These are phyloP conservation scores for Diadema setosum DNA, from an alignment of 35 echinoderm and acorn worm species.

Conservation along the genomic window DNA sequence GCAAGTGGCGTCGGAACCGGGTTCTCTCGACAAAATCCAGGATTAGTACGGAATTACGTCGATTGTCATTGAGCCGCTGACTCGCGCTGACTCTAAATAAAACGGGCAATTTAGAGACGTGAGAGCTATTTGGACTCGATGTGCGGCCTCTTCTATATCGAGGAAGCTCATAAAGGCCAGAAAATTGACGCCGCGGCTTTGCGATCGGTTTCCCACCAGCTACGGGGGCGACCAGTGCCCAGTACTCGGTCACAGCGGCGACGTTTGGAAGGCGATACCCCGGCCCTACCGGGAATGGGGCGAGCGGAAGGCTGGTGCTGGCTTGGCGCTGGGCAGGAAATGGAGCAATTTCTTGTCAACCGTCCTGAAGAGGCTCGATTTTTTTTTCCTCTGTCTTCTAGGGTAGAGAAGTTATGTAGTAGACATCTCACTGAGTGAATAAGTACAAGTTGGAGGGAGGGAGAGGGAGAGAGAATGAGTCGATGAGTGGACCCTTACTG, in stretches of 20 bases:
- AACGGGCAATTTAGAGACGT: background rate
- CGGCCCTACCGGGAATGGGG: background rate
- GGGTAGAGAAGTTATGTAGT: background rate
- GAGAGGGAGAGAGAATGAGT: background rate
- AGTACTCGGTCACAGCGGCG: background rate
- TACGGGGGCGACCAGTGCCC: background rate
- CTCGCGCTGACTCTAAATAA: background rate
- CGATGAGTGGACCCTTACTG: background rate
- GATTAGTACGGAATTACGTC: background rate
- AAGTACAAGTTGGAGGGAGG: no score
- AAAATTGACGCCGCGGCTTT: background rate
- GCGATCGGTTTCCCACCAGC: conserved; percentile 22
- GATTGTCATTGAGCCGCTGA: background rate
- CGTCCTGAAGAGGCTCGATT: background rate
- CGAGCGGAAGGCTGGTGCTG: conserved; percentile 8
- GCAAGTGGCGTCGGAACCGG: background rate
- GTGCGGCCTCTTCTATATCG: background rate
- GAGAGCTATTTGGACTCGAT: background rate
- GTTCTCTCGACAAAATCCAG: background rate
- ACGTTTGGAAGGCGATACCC: conserved; percentile 2
- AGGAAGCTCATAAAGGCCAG: conserved; percentile 1
- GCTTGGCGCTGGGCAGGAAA: background rate
- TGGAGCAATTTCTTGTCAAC: conserved; percentile 8
- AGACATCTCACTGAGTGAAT: no score
- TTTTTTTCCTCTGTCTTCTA: background rate